Evolutionary conservation across 2,888 invertebrate genomes (phyloP), one percentile per base, ranked within the genome.

Genomic region (Ecliptopera silaceata): DNA sequence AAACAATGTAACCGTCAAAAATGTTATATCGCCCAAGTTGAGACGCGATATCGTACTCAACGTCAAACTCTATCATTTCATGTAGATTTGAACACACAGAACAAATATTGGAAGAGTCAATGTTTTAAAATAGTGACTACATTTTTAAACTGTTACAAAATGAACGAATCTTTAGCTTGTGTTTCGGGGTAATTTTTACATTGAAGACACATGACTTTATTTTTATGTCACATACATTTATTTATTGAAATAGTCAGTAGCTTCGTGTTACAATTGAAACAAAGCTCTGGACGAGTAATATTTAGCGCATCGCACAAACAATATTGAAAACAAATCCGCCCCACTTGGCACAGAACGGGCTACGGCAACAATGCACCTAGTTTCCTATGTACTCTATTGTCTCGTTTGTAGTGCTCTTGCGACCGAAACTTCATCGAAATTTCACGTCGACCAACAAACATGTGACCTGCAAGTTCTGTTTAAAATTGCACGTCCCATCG

Each of bases 1-100:
- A 89, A 88, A 90, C 89, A 87, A 77, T 82, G 84, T 87, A 81
- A 82, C 80, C 80, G 79, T 84, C 86, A 83, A 87, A 86, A 86
- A 82, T 83, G 79, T 80, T 80, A 81, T 81, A 80, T 75, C 72
- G 71, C 69, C 66, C 69, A 17, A 58, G 61, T 75, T 72, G 68
- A 71, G 71, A 74, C 71, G 71, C 36, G 15, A 65, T 71, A 70
- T 67, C 65, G 55, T 60, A 56, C 61, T 65, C 48, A 49, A 60
- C 41, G 42, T 56, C 50, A 57, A 59, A 60, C 54, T 51, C 53
- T 31, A 54, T 59, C 59, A 51, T 49, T 53, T 55, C 34, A 61
- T 58, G 58, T 44, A 56, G 49, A 59, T 63, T 44, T 56, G 48
- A 55, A 59, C 46, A 58, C 42, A 43, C 36, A 31, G 22, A 32